Percentiles rank a stretch among this genome's conserved stretches.
These are phyloP conservation scores for Osmoderma eremita DNA, from an alignment of 2,888 invertebrate genomes.

Conservation along the genomic window DNA sequence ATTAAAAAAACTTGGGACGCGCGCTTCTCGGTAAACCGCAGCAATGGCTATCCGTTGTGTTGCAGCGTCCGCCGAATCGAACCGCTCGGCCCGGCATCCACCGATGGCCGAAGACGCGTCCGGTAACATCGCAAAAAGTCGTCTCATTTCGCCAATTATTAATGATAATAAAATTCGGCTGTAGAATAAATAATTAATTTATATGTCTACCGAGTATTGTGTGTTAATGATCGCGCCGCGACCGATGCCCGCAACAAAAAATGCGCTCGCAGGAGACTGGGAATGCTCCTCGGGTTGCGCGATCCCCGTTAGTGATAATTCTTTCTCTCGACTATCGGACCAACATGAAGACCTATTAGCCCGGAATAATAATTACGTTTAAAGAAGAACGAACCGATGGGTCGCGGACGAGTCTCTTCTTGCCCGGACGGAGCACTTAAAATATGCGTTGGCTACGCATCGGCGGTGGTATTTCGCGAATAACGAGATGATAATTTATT, in stretches of 20 bases:
- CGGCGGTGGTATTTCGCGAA: conserved; percentile 23
- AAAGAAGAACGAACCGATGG: conserved; percentile 13
- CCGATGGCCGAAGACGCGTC: conserved; percentile 5
- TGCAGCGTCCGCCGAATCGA: neutral
- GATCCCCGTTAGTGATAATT: conserved; percentile 38
- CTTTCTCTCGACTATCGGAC: conserved; percentile 23
- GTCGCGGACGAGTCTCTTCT: neutral
- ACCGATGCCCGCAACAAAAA: conserved; percentile 9
- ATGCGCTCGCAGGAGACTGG: neutral
- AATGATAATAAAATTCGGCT: conserved; percentile 52
- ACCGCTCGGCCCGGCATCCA: neutral
- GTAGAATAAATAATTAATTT: conserved; percentile 51
- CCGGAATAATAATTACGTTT: conserved; percentile 36
- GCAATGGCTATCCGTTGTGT: neutral
- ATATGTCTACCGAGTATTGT: conserved; percentile 49
- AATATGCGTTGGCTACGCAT: conserved; percentile 1
- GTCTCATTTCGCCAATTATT: conserved; percentile 51
- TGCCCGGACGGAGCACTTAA: neutral
- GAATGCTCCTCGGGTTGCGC: conserved; percentile 15
- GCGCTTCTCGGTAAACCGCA: conserved; percentile 7
- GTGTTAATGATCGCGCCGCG: conserved; percentile 49
- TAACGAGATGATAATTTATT: conserved; percentile 26
- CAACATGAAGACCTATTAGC: conserved; percentile 37
- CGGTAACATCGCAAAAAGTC: conserved; percentile 34
- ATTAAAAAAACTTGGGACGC: conserved; percentile 13